Base-by-base conservation (phyloP, 2,888 invertebrate species). In the Agriotes lineatus region DNA sequence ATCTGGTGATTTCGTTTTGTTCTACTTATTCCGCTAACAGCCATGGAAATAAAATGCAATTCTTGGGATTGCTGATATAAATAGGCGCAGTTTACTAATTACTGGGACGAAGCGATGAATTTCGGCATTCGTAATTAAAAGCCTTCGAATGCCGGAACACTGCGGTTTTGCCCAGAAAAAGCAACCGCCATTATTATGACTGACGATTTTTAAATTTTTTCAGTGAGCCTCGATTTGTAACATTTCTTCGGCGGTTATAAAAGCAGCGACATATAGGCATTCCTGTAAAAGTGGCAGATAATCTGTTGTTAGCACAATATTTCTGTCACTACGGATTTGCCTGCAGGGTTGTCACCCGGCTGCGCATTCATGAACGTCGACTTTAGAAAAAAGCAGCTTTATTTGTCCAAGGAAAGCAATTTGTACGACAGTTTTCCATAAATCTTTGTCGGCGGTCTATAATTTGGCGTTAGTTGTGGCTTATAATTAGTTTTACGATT, bases 401-500 rank as follows among this genome's bases (percentile, higher is more conserved):
- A 48, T 39, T 56, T 30, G 25, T 33, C 16, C 30, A 63, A 56
- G 10, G 18, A 35, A 57, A 10, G 20, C 57, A 61, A 57, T 56
- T 37, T 57, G 61, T 45, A 48, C 12, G 30, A 39, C 56, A 30
- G 35, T 50, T 54, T 45, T 42, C 25, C 16, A 61, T 61, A 35
- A 67, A 61, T 61, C 61, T 61, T 57, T 18, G 14, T 20, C 30
- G 33, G 35, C 20, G 45, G 54, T 67, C 56, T 35, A 20, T 39
- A 67, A 67, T 67, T 67, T 62, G 48, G 67, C 67, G 56, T 56
- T 61, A 61, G 39, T 44, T 56, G 44, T 54, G 33, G 22, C 20
- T 33, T 67, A 61, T 67, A 67, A 67, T 67, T 67, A 67, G 67
- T 57, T 14, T 61, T 44, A 63, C 42, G 63, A 63, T 54, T 44